Percentiles rank a stretch among this genome's conserved stretches.
Conservation (phyloP, 2,797 vertebrate genomes). For the Siniperca undulata region DNA sequence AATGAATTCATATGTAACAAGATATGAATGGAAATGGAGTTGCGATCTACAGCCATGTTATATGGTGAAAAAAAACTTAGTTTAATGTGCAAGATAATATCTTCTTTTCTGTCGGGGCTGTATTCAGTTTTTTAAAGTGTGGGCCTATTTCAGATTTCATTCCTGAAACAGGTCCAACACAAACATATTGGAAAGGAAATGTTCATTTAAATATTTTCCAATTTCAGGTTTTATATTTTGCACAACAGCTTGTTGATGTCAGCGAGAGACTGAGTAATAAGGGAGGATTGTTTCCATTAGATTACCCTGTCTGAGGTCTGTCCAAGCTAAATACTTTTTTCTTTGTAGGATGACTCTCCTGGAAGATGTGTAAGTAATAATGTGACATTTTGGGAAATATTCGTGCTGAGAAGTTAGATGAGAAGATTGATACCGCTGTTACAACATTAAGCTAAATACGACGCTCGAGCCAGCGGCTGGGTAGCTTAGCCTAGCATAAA, state of each 20-base stretch:
- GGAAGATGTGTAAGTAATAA: slow-evolving; percentile 3
- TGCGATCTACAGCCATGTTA: slow-evolving; percentile 34
- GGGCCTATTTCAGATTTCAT: slow-evolving; percentile 33
- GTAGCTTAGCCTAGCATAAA: slow-evolving; percentile 10
- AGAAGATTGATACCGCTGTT: neutral
- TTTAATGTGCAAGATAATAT: slow-evolving; percentile 21
- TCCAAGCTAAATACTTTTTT: slow-evolving; percentile 21
- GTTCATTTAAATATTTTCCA: slow-evolving; percentile 32
- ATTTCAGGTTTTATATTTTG: slow-evolving; percentile 33
- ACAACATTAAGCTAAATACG: neutral
- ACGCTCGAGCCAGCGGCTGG: neutral
- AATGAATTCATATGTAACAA: slow-evolving; percentile 41
- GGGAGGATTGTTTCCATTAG: slow-evolving; percentile 10
- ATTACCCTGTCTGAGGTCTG: slow-evolving; percentile 12
- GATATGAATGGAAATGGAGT: slow-evolving; percentile 35
- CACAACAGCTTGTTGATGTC: slow-evolving; percentile 7
- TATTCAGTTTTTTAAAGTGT: slow-evolving; percentile 17
- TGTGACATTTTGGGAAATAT: neutral
- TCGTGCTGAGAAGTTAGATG: slow-evolving; percentile 7
- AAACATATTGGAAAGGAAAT: slow-evolving; percentile 30
- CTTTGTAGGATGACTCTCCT: slow-evolving; percentile 7
- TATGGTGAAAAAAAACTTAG: neutral
- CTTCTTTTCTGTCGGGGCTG: slow-evolving; percentile 11
- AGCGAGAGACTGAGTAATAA: slow-evolving; percentile 7
- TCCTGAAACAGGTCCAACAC: slow-evolving; percentile 24